A percentile compares a stretch with the other conserved stretches of the same genome.
These are phyloP conservation scores for Willisornis vidua DNA, from an alignment of 2,113 vertebrate genomes.

Conservation along the genomic window DNA sequence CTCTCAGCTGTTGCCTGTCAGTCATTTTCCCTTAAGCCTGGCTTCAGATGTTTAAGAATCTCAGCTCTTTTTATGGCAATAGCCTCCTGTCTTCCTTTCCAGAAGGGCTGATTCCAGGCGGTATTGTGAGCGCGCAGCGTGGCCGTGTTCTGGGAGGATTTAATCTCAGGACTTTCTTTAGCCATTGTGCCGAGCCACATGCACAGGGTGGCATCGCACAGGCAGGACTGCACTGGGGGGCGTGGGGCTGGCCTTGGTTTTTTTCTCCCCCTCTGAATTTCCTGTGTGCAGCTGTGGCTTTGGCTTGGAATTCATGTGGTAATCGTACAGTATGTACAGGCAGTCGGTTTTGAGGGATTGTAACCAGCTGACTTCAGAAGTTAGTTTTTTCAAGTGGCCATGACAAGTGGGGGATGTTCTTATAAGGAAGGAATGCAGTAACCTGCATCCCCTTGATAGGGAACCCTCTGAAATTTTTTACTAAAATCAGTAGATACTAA, in stretches of 20 bases:
- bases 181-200: not conserved
- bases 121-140: slow-evolving; percentile 18
- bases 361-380: slow-evolving; percentile 33
- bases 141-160: not conserved
- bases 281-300: slow-evolving; percentile 16
- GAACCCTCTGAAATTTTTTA: not conserved
- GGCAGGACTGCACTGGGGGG: not conserved
- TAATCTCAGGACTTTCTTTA: not conserved
- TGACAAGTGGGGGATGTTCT: not conserved
- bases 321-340: not conserved
- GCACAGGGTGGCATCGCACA: not conserved
- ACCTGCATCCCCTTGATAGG: not conserved
- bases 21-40: slow-evolving; percentile 74
- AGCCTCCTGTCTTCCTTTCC: slow-evolving; percentile 44
- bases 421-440: not conserved
- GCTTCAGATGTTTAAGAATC: slow-evolving; percentile 75
- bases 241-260: not conserved
- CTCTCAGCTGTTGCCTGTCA: slow-evolving; percentile 80
- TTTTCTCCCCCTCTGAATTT: not conserved
- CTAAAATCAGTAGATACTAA: not conserved
- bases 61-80: slow-evolving; percentile 79
- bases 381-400: not conserved
- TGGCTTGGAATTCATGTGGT: slow-evolving; percentile 1
- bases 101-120: slow-evolving; percentile 30
- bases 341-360: slow-evolving; percentile 28